Conservation (phyloP, 2,888 invertebrate species). For the Agrochola circellaris region DNA sequence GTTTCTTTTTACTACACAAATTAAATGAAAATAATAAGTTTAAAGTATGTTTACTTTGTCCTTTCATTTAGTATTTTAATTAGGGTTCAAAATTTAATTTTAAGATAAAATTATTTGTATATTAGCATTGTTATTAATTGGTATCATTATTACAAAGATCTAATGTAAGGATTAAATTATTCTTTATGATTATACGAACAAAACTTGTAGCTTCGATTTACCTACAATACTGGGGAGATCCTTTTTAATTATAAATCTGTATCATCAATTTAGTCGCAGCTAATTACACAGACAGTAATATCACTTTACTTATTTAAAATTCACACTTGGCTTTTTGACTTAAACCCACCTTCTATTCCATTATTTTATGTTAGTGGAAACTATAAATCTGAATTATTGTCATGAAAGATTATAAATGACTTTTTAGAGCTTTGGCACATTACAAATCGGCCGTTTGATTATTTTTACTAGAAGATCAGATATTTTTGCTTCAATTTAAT, state of each 20-base stretch:
- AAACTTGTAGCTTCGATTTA: neutral
- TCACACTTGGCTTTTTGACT: neutral
- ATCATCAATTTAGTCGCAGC: neutral
- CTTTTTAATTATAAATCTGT: neutral
- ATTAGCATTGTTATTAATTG: conserved; percentile 11
- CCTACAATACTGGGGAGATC: neutral
- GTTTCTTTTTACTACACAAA: conserved; percentile 18
- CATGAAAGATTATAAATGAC: neutral
- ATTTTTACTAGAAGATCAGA: neutral
- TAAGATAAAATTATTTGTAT: conserved; percentile 29
- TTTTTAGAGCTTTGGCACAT: neutral
- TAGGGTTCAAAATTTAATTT: conserved; percentile 43
- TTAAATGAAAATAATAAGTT: conserved; percentile 49
- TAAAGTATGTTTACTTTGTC: conserved; percentile 35
- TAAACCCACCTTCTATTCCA: neutral
- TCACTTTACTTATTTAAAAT: conserved; percentile 8
- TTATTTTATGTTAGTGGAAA: neutral
- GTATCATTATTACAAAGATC: conserved; percentile 11
- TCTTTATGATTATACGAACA: neutral
- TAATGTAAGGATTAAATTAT: conserved; percentile 10
- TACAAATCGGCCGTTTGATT: neutral
- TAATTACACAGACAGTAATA: neutral
- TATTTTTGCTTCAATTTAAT: neutral
- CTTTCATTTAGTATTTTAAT: conserved; percentile 47
- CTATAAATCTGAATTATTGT: neutral